Evolutionary conservation across 2,797 vertebrate genomes (phyloP), one percentile per base, ranked within the genome.

Genomic region (Falco novaeseelandiae): DNA sequence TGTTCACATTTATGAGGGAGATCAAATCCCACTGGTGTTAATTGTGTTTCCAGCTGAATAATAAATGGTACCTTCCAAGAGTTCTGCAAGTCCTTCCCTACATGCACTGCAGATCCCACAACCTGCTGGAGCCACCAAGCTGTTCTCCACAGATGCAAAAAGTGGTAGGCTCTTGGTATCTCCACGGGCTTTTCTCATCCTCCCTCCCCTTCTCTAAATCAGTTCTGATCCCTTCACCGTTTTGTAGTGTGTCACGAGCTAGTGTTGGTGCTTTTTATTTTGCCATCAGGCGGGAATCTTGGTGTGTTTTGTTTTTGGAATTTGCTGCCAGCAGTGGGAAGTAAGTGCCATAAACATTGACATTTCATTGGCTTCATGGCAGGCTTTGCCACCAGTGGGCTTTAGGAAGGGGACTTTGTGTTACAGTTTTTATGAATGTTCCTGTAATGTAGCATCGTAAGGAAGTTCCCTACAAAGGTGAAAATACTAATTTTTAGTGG

Each of bases 1-100:
- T 93, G 92, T 93, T 96, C 95, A 93, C 84, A 67, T 96, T 97
- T 97, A 96, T 91, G 91, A 93, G 85, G 76, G 93, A 94, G 72
- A 96, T 66, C 76, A 93, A 93, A 94, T 97, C 93, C 95, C 95
- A 52, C 34, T 59, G 87, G 89, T 0, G 0, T 86, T 94, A 90
- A 73, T 52, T 76, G 62, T 90, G 51, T 96, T 96, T 97, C 87
- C 76, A 96, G 70, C 44, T 92, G 94, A 97, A 92, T 96, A 95
- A 95, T 96, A 83, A 94, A 96, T 84, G 87, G 23, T 85, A 40
- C 86, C 89, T 92, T 96, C 81, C 78, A 93, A 79, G 89, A 96
- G 71, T 88, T 77, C 87, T 95, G 51, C 62, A 78, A 87, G 87
- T 89, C 71, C 61, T 96, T 91, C 51, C 61, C 44, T 71, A 2